phyloP scores from a whole-genome alignment of 2,113 vertebrate genomes.

The Cnemophilus loriae region DNA sequence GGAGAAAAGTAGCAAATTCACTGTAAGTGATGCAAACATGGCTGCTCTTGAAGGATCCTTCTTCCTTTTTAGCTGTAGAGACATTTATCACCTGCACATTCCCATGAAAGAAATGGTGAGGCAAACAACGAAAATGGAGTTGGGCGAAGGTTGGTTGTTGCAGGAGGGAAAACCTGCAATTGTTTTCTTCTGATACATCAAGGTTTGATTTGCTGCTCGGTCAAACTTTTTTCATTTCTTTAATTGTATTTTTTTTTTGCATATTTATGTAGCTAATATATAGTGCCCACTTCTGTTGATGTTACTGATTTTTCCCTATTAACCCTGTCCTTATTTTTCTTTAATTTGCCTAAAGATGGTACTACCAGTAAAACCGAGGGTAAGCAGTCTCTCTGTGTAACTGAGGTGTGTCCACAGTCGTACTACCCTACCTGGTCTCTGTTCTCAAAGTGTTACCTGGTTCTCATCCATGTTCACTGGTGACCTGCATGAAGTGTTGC shows the following conservation, averaged over 20 bases:
- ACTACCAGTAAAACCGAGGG: slow-evolving; percentile 91
- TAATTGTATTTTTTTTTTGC: slow-evolving; percentile 43
- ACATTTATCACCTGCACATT: background rate
- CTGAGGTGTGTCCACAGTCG: slow-evolving; percentile 72
- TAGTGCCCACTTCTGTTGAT: slow-evolving; percentile 67
- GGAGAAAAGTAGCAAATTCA: background rate
- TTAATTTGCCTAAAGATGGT: slow-evolving; percentile 94
- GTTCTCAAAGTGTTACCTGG: slow-evolving; percentile 69
- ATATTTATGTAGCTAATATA: slow-evolving; percentile 66
- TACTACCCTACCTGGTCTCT: slow-evolving; percentile 59
- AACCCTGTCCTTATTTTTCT: slow-evolving; percentile 80
- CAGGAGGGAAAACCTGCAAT: background rate
- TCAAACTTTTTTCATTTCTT: slow-evolving; percentile 35
- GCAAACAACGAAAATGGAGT: background rate
- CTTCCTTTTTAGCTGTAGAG: background rate
- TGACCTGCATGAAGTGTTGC: slow-evolving; percentile 87
- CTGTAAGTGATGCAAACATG: background rate
- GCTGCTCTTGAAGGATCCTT: background rate
- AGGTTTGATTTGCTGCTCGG: slow-evolving; percentile 47
- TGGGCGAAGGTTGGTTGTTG: background rate
- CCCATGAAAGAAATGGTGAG: background rate
- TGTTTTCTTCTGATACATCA: background rate
- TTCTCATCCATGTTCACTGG: slow-evolving; percentile 72
- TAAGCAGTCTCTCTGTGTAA: slow-evolving; percentile 86
- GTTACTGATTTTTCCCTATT: slow-evolving; percentile 81